Conservation (phyloP, 1,140 invertebrate genomes). For the Drosophila kikkawai region DNA sequence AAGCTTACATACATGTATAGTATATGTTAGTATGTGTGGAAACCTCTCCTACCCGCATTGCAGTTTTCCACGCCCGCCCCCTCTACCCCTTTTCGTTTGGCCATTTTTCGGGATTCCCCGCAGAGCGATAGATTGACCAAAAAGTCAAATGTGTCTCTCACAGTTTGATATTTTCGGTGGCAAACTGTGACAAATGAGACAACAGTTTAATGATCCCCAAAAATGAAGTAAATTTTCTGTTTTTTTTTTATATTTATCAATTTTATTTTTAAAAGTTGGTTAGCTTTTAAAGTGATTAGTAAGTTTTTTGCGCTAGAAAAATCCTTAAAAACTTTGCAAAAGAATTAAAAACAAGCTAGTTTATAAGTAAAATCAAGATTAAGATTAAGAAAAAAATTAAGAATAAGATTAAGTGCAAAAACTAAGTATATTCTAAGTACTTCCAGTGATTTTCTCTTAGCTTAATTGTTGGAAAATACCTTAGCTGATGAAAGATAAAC, state of each 20-base stretch:
- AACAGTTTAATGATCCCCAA: slow-evolving; percentile 31
- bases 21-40: neutral
- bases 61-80: slow-evolving; percentile 14
- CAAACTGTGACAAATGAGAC: slow-evolving; percentile 35
- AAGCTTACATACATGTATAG: neutral
- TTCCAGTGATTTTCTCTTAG: neutral
- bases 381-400: neutral
- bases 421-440: no score
- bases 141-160: slow-evolving; percentile 44
- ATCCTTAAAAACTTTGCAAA: neutral
- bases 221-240: slow-evolving; percentile 9
- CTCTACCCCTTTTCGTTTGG: neutral
- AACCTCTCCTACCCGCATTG: slow-evolving; percentile 15
- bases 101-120: slow-evolving; percentile 1
- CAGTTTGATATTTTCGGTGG: slow-evolving; percentile 31
- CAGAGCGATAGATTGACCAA: slow-evolving; percentile 36
- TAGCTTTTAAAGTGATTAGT: slow-evolving; percentile 23
- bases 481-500: slow-evolving; percentile 9
- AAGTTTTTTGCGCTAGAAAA: slow-evolving; percentile 11
- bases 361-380: neutral
- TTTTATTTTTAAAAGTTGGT: slow-evolving; percentile 3
- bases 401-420: neutral
- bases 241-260: neutral
- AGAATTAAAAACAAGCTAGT: neutral
- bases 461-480: neutral